phyloP scores from a whole-genome alignment of 2,888 invertebrate genomes.

The Mesoligia furuncula region DNA sequence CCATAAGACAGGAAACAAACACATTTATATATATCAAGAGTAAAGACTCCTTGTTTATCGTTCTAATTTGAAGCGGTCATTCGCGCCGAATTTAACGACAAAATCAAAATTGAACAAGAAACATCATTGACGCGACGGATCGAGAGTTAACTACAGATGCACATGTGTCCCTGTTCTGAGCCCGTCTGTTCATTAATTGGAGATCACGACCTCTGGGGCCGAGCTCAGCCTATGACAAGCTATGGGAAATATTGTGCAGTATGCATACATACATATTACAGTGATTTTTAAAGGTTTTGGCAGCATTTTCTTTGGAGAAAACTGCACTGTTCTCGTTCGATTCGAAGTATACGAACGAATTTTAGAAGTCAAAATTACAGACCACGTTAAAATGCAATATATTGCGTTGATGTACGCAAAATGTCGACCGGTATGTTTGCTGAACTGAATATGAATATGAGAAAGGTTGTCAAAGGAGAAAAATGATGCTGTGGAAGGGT shows the following conservation, averaged over 20 bases:
- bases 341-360: neutral
- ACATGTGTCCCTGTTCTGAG: conserved; percentile 53
- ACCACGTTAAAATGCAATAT: neutral
- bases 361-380: neutral
- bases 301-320: neutral
- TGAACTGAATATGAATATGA: neutral
- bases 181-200: conserved; percentile 60
- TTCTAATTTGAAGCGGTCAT: conserved; percentile 44
- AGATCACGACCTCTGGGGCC: conserved; percentile 63
- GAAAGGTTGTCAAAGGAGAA: neutral
- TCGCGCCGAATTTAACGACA: conserved; percentile 44
- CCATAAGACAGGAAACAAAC: conserved; percentile 25
- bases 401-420: neutral
- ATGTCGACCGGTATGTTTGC: neutral
- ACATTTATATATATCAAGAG: conserved; percentile 29
- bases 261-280: conserved; percentile 1
- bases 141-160: conserved; percentile 46
- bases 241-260: conserved; percentile 35
- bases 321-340: neutral
- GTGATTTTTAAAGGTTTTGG: neutral
- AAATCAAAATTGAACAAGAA: conserved; percentile 50
- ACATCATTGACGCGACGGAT: conserved; percentile 45
- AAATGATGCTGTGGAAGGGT: neutral
- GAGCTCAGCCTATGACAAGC: conserved; percentile 34
- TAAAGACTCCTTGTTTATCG: conserved; percentile 35